Evolutionary conservation across 2,888 invertebrate genomes (phyloP), one percentile per base, ranked within the genome.

Genomic region (Sesamia inferens): DNA sequence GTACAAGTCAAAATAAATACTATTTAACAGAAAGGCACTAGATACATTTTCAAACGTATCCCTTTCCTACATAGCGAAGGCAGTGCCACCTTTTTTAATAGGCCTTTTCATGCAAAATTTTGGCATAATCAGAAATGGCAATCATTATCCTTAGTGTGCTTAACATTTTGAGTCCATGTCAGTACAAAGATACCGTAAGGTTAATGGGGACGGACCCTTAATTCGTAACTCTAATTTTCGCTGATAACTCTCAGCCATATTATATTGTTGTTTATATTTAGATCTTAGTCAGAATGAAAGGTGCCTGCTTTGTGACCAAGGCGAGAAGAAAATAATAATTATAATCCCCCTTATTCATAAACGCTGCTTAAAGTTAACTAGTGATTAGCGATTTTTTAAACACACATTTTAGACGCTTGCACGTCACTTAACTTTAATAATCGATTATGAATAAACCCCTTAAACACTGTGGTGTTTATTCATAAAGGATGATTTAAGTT

Each of bases 311-410:
- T 65, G 63, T 68, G 42, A 66, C 68, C 57, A 63, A 62, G 44
- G n/a, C 7, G 19, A 57, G 55, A 72, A 74, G 63, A 79, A 72
- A 66, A 63, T 51, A 66, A 63, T 51, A 74, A 54, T 70, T 61
- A 79, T 79, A 70, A 74, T 68, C 61, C 63, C 24, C 8, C 58
- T 19, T 58, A 81, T 57, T 42, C 57, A 1, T 8, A 54, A 57
- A 83, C 85, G 82, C n/a, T n/a, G n/a, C n/a, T n/a, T n/a, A n/a
- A n/a, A n/a, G n/a, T n/a, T n/a, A n/a, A n/a, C n/a, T n/a, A n/a
- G n/a, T n/a, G n/a, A n/a, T n/a, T n/a, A n/a, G n/a, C n/a, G n/a
- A n/a, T n/a, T n/a, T n/a, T n/a, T n/a, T n/a, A n/a, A n/a, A n/a
- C n/a, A n/a, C n/a, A n/a, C n/a, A n/a, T n/a, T n/a, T n/a, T n/a